Evolutionary conservation across 2,797 vertebrate species (phyloP).

Genomic region (Macropus fuliginosus): DNA sequence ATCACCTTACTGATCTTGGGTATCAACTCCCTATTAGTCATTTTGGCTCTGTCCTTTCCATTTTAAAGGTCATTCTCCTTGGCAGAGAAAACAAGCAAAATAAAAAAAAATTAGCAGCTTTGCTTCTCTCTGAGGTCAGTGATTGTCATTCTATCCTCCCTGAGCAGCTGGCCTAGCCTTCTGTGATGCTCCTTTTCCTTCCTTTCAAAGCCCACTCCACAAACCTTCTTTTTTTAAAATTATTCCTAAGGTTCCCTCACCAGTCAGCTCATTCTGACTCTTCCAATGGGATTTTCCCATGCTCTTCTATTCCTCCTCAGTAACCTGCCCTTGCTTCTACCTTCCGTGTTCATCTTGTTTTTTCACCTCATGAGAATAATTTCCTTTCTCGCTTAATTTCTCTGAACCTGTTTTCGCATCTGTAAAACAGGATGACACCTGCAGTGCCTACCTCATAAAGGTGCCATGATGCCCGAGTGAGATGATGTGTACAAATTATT

Average conservation of each 20-base stretch:
- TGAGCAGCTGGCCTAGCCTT: neutral
- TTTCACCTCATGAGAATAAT: neutral
- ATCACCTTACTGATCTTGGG: neutral
- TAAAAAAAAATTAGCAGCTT: neutral
- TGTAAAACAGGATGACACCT: neutral
- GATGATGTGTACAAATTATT: neutral
- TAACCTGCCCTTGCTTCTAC: neutral
- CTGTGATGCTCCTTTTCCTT: neutral
- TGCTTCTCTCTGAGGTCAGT: neutral
- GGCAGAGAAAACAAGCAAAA: constrained; percentile 1
- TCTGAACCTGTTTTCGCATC: neutral
- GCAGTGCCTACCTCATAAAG: neutral
- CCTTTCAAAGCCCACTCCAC: neutral
- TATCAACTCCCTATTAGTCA: neutral
- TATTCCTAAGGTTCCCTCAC: neutral
- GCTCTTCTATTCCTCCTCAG: neutral
- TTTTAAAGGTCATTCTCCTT: neutral
- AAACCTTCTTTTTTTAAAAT: neutral
- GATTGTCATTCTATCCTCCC: neutral
- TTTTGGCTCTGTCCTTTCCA: neutral
- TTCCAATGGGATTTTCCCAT: neutral
- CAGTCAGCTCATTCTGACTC: neutral
- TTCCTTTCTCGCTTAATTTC: neutral
- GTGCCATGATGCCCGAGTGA: neutral
- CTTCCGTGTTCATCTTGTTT: neutral